Base-by-base conservation (phyloP, 2,888 invertebrate genomes). In the Carterocephalus palaemon region DNA sequence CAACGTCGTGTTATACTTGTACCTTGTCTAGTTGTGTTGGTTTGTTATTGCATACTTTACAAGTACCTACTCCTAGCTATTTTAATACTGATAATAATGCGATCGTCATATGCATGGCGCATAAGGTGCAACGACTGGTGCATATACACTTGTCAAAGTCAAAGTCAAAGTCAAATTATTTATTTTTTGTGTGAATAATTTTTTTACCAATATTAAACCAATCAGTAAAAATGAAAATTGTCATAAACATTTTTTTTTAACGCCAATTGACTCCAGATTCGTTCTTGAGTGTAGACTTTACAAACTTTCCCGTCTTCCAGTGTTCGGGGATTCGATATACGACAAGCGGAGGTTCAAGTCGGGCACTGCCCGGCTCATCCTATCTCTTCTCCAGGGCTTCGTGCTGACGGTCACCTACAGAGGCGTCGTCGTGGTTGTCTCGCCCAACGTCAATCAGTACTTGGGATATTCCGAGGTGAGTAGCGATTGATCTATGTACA, bases 361-460 rank as follows among this genome's bases (percentile, higher is more conserved):
- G 0, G 71, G 78, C 22, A 78, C 90, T 1, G 88, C 89, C 10
- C 88, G 88, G 52, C 76, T 88, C 5, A 62, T 91, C 32, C 80
- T 92, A 60, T 87, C 90, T 32, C 80, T 91, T 42, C 72, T 92
- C 61, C 92, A 92, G 56, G 95, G 95, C 4, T 96, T 97, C 71
- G 81, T 96, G 53, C 77, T 97, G 48, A 92, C 95, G 5, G 81
- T 93, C 16, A 93, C 95, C 0, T 89, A 93, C 49, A 89, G 89
- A 48, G 96, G 96, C 6, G 92, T 95, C 70, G 91, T 97, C 47
- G 91, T 96, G 19, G 93, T 95, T 62, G 91, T 95, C 24, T 95
- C 97, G 7, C 91, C 92, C 39, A 93, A 93, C 54, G 90, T 97
- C 9, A 93, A 94, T 65, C 90, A 92, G 59, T 90, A 93, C 57